These are phyloP conservation scores for Geococcyx californianus DNA, from an alignment of 2,113 vertebrate genomes.

Conservation along the genomic window DNA sequence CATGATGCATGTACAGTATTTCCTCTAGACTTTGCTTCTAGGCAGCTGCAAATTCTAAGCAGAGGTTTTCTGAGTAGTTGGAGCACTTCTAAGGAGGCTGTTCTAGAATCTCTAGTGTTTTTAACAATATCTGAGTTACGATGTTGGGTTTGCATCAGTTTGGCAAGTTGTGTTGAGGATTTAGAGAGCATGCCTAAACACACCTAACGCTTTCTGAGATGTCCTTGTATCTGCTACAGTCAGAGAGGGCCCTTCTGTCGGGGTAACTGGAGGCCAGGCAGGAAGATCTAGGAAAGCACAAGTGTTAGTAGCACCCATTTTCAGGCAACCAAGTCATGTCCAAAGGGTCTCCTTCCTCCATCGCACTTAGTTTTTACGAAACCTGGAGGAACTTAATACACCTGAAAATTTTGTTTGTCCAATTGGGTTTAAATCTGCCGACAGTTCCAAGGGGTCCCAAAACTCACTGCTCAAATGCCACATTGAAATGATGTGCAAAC, in stretches of 20 bases:
- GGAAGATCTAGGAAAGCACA: not conserved
- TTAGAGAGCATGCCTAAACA: not conserved
- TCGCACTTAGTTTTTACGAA: not conserved
- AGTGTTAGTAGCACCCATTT: not conserved
- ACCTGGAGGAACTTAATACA: not conserved
- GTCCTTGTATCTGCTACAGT: not conserved
- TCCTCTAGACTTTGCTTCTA: not conserved
- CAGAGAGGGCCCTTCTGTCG: not conserved
- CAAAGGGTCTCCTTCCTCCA: not conserved
- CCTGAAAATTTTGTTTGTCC: not conserved
- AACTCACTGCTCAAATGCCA: not conserved
- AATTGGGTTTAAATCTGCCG: conserved; percentile 12
- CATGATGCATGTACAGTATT: not conserved
- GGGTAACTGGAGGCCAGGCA: not conserved
- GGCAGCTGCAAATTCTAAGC: not conserved
- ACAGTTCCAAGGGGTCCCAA: not conserved
- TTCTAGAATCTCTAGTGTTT: not conserved
- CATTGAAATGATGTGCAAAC: not conserved
- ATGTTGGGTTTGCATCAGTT: not conserved
- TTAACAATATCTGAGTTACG: not conserved
- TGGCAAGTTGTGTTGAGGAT: not conserved
- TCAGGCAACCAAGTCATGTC: not conserved
- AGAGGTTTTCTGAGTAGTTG: not conserved
- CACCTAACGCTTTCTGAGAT: not conserved
- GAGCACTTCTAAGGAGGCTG: not conserved